Conservation (phyloP, 2,113 vertebrate species). For the Elachura formosa region DNA sequence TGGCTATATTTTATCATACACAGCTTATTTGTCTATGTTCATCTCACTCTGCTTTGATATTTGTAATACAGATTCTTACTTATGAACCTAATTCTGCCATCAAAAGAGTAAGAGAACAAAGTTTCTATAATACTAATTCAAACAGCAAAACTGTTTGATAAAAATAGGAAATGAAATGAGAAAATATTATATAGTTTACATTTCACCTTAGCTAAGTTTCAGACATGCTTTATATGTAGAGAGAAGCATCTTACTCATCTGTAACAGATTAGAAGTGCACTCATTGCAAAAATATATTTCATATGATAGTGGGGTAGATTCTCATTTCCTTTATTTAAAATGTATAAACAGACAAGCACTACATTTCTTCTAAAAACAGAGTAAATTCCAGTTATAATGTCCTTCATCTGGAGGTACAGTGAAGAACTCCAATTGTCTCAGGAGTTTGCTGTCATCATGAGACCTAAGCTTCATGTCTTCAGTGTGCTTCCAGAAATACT, state of each 20-base stretch:
- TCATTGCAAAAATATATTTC: background rate
- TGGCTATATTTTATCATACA: constrained; percentile 4
- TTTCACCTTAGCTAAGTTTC: constrained; percentile 40
- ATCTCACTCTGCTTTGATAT: constrained; percentile 37
- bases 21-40: background rate
- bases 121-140: constrained; percentile 56
- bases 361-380: background rate
- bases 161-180: constrained; percentile 51
- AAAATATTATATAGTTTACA: constrained; percentile 40
- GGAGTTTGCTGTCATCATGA: background rate
- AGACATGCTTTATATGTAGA: background rate
- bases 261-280: background rate
- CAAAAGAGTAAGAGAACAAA: constrained; percentile 63
- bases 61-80: constrained; percentile 30
- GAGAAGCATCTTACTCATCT: background rate
- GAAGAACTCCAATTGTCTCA: background rate
- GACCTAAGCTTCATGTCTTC: background rate
- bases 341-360: background rate
- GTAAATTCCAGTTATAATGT: background rate
- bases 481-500: background rate
- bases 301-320: background rate
- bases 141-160: constrained; percentile 20
- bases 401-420: background rate
- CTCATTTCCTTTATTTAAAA: background rate
- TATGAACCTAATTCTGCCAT: constrained; percentile 40